Base-by-base conservation (phyloP, 2,888 invertebrate genomes). In the Gisinianus flammeolus region DNA sequence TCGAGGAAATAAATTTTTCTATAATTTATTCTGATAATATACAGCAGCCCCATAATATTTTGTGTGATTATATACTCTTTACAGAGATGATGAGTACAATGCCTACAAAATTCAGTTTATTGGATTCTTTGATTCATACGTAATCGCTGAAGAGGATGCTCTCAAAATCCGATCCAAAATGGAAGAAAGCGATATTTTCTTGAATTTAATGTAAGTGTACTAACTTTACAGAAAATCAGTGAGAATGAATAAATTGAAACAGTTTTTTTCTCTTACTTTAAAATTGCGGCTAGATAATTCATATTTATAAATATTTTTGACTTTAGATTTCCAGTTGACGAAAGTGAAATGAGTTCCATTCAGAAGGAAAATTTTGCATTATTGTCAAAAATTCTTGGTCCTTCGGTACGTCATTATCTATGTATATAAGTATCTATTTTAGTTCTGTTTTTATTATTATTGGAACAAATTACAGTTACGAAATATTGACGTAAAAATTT, bases 71-170 rank as follows among this genome's bases (percentile, higher is more conserved):
- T n/a, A n/a, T n/a, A n/a, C n/a, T n/a, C n/a, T 72, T 76, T 80
- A 54, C 33, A 83, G 83, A 73, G 72, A 81, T 52, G 82, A 81
- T 75, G 24, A 28, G 2, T 83, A 80, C 69, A 77, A 62, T 26
- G 54, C 64, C 2, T 79, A 68, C 54, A 83, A 82, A 71, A 76
- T 83, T 54, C 19, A 82, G 8, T 81, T 78, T 54, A 80, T 83
- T 73, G 76, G 79, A 10, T 67, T 77, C 16, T 78, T 82, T 28
- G 66, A 68, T n/a, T 71, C 77, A 6, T 71, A 72, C 31, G 6
- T 80, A 1, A 26, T 73, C 12, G 80, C 80, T 35, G 58, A 78
- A 22, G 28, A 19, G 1, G 80, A 80, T 44, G 10, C 77, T 16
- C 44, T 12, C 10, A 56, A 80, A 35, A 4, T 82, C 12, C 79